These are phyloP conservation scores for Cynopterus brachyotis DNA, from an alignment of 2,113 vertebrate species.

Conservation along the genomic window DNA sequence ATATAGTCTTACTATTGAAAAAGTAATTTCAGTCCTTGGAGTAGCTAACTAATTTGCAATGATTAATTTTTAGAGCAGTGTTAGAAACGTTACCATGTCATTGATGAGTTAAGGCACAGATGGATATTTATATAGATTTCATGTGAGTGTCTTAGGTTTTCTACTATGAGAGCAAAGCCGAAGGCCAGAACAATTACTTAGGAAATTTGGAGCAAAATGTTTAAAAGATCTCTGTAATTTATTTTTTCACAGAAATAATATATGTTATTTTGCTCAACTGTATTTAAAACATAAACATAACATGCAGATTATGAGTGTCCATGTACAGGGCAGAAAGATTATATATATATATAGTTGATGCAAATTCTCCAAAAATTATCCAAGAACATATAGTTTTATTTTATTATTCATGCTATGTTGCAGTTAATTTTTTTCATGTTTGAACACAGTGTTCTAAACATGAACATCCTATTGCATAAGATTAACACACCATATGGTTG, in stretches of 20 bases:
- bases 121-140: neutral
- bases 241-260: neutral
- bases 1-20: neutral
- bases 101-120: neutral
- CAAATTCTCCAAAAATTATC: neutral
- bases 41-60: neutral
- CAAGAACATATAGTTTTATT: constrained; percentile 4
- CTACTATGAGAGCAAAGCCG: neutral
- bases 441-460: neutral
- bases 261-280: constrained; percentile 13
- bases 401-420: neutral
- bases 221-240: constrained; percentile 37
- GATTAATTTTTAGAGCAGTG: neutral
- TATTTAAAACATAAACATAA: neutral
- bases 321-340: neutral
- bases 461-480: neutral
- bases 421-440: neutral
- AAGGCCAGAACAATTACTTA: neutral
- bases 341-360: neutral
- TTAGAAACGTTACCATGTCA: neutral
- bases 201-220: neutral
- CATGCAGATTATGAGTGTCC: neutral
- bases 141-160: neutral
- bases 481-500: neutral
- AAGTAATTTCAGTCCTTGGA: neutral